These are phyloP conservation scores for Riparia riparia DNA, from an alignment of 2,113 vertebrate genomes.

Conservation along the genomic window DNA sequence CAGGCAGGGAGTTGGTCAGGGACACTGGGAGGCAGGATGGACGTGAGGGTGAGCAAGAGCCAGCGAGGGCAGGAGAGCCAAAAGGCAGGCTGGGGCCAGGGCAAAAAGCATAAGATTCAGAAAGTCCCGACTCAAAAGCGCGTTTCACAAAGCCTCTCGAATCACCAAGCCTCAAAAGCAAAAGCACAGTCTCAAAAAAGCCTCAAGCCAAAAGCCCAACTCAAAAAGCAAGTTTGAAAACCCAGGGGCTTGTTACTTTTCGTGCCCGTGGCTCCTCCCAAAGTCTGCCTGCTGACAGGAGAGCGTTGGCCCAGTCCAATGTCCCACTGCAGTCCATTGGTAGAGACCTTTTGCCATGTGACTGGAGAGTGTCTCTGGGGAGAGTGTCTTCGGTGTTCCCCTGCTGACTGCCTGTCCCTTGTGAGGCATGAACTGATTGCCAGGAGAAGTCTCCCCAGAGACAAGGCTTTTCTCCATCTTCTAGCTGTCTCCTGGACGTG, in stretches of 20 bases:
- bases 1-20: not conserved
- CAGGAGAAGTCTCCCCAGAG: not conserved
- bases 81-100: not conserved
- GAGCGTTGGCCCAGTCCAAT: not conserved
- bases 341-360: not conserved
- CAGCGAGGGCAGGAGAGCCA: not conserved
- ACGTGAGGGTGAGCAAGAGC: rapidly evolving
- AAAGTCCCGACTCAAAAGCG: rapidly evolving
- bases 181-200: not conserved
- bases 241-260: not conserved
- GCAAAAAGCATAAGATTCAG: not conserved
- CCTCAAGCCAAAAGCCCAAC: not conserved
- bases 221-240: not conserved
- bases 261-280: not conserved
- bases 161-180: not conserved
- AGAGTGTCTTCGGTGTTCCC: not conserved
- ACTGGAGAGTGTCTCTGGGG: not conserved
- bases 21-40: not conserved
- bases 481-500: not conserved
- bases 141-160: not conserved
- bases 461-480: not conserved
- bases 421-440: not conserved
- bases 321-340: not conserved
- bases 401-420: not conserved
- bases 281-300: not conserved